Base-by-base conservation (phyloP, 2,888 invertebrate species). In the Gastracanthus pulcherrimus region DNA sequence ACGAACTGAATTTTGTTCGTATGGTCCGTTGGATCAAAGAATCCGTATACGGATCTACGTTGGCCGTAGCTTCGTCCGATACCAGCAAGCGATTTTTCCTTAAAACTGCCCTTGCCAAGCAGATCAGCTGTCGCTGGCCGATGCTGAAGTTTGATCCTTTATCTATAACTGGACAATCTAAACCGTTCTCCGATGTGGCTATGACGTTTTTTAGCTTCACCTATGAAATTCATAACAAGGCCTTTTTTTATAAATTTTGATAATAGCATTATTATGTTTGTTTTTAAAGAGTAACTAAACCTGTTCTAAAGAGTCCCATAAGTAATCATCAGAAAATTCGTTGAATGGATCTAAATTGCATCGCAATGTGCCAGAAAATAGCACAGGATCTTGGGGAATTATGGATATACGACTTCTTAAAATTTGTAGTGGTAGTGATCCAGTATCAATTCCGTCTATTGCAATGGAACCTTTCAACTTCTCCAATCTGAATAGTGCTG, bases 11-110 rank as follows among this genome's bases (percentile, higher is more conserved):
- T 86, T 94, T 93, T n/a, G 91, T 90, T 69, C 94, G 87, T 38
- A 94, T 94, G 0, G 94, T 93, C 80, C 90, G 88, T 84, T 94
- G 94, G 82, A 94, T 94, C 26, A 94, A 86, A 3, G 89, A 90
- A 85, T 94, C 94, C 0, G 94, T 94, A 94, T 96, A 96, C 11
- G 96, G 96, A 92, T 98, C 98, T 7, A 98, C 97, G 90, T 98
- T 98, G 1, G 98, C 98, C 0, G 98, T 98, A 19, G 98, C 98
- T 92, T 98, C 98, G 89, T 98, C 98, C 85, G 98, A 93, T 84
- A 98, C 95, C 0, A 98, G 93, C 84, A 98, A 95, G 84, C 94
- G 95, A 38, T 83, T 80, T 11, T 80, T 80, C 4, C 74, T 38
- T 1, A 83, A 29, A 38, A 83, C 58, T 0, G 83, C 98, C 75